Base-by-base conservation (phyloP, 1,140 invertebrate genomes). In the Drosophila trapezifrons region DNA sequence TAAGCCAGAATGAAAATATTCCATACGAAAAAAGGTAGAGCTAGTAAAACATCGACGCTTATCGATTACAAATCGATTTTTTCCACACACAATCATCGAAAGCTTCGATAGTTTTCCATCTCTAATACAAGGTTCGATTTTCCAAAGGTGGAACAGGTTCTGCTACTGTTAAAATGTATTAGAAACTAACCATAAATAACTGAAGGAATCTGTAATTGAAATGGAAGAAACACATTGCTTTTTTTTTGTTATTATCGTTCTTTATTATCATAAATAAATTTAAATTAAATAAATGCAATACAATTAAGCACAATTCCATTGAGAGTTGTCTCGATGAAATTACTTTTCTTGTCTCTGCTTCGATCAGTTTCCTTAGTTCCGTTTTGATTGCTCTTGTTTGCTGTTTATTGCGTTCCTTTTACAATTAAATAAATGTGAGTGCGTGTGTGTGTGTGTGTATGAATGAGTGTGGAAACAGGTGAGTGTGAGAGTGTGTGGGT, bases 231-330 rank as follows among this genome's bases (percentile, higher is more conserved):
- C 3, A 17, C 12, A 7, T n/a, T 57, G 12, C 9, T 4, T 32
- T 12, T 35, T 35, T 52, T 59, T 67, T 85, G 76, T 75, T 79
- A 67, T 90, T 89, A 83, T 87, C 76, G 79, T 89, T 90, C 69
- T 89, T 89, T 90, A 90, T 89, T 89, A 80, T 90, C 70, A 90
- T 84, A 89, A 89, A 89, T 90, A 90, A 65, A 84, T 89, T 89
- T 89, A 89, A 84, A 89, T 89, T 89, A 89, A 89, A 89, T 89
- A 89, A 89, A 89, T 89, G 84, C 84, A 89, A 89, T 89, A 89
- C 80, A 89, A 90, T 89, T 89, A 89, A 89, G 84, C 84, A 89
- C 80, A 80, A 84, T 80, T 90, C 63, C 80, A 87, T 74, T 67
- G 76, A 79, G 62, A 82, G 43, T 47, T 38, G 65, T 45, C 40